Percentiles rank a stretch among this genome's conserved stretches.
Evolutionary conservation across 2,797 vertebrate species (phyloP).

Genomic region (Prionace glauca): DNA sequence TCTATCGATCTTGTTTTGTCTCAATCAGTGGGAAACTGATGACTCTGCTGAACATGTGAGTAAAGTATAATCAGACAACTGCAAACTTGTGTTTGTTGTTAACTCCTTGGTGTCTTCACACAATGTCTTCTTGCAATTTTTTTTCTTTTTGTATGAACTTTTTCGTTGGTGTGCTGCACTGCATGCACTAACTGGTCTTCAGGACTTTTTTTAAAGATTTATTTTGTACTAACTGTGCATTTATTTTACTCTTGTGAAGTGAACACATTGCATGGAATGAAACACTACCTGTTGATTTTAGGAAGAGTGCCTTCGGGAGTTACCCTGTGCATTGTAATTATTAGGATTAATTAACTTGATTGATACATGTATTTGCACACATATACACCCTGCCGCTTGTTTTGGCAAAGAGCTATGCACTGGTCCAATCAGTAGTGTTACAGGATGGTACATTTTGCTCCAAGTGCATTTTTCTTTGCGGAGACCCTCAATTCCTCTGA

Average conservation of each 20-base stretch:
- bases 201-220: constrained; percentile 26
- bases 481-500: neutral
- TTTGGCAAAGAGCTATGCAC: neutral
- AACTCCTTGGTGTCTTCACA: constrained; percentile 29
- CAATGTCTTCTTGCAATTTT: neutral
- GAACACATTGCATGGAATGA: constrained; percentile 26
- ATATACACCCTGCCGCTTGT: neutral
- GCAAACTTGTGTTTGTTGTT: constrained; percentile 25
- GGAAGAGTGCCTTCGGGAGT: neutral
- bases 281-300: neutral
- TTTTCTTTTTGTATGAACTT: neutral
- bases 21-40: constrained; percentile 96
- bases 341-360: neutral
- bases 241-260: constrained; percentile 39
- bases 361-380: neutral
- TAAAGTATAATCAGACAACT: constrained; percentile 52
- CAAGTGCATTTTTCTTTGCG: neutral
- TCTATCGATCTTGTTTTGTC: constrained; percentile 55
- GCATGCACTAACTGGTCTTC: constrained; percentile 56
- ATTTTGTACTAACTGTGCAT: constrained; percentile 40
- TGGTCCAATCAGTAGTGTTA: neutral
- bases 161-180: neutral
- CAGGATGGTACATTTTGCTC: neutral
- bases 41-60: constrained; percentile 98
- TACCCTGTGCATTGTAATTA: neutral